phyloP scores from a whole-genome alignment of 2,113 vertebrate genomes.

The Xenus cinereus region DNA sequence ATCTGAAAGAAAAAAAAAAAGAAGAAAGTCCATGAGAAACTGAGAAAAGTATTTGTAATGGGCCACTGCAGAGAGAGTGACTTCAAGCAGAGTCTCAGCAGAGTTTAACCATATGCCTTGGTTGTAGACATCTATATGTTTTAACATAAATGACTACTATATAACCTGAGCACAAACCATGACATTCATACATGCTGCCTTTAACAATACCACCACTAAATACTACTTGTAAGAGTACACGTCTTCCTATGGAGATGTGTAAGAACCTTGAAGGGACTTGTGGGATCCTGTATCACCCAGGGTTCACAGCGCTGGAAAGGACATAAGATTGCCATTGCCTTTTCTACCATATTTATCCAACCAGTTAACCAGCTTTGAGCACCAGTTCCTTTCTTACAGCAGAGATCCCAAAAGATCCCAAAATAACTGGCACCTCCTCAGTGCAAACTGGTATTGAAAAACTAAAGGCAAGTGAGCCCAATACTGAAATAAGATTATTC shows the following conservation, averaged over 20 bases:
- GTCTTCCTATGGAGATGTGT: neutral
- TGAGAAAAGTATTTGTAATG: neutral
- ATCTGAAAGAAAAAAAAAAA: neutral
- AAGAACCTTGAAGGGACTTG: neutral
- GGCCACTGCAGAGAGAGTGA: neutral
- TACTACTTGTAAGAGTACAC: neutral
- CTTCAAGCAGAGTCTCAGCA: neutral
- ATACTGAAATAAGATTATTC: neutral
- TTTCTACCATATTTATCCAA: neutral
- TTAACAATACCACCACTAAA: neutral
- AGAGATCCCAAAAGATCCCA: neutral
- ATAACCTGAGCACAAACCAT: neutral
- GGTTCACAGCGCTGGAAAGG: neutral
- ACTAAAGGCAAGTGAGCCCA: neutral
- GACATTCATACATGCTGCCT: neutral
- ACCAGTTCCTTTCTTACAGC: neutral
- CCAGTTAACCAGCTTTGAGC: neutral
- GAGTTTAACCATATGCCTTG: neutral
- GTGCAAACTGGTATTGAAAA: neutral
- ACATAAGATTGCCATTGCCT: neutral
- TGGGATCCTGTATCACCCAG: too few species aligned
- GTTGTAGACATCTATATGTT: neutral
- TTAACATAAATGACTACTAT: neutral
- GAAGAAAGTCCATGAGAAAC: neutral
- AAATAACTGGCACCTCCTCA: neutral